A percentile compares a stretch with the other conserved stretches of the same genome.
phyloP scores from a whole-genome alignment of 2,888 invertebrate species.

The Noctua janthina region DNA sequence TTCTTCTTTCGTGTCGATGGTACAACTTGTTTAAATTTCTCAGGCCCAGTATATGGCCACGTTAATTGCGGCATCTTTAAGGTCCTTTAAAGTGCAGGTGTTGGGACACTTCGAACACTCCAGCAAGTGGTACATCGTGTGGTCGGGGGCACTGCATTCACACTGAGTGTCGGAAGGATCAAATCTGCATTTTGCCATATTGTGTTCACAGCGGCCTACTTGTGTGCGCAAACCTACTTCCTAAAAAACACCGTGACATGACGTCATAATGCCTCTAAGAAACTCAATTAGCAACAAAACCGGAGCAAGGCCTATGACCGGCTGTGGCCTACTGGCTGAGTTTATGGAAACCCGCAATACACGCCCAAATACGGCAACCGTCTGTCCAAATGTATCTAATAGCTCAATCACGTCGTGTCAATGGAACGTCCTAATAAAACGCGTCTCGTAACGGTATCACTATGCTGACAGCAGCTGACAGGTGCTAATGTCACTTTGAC shows the following conservation, averaged over 20 bases:
- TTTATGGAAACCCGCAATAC: constrained; percentile 29
- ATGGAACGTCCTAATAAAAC: neutral
- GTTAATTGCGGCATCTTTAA: no score
- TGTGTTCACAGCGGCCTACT: no score
- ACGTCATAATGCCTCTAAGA: constrained; percentile 16
- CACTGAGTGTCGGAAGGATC: no score
- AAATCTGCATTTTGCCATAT: no score
- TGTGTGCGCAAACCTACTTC: neutral
- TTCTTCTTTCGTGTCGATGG: no score
- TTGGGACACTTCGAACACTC: no score
- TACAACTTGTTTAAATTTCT: no score
- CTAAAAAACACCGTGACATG: constrained; percentile 7
- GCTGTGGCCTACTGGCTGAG: constrained; percentile 45
- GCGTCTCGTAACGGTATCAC: constrained; percentile 36
- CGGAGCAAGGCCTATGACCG: constrained; percentile 49
- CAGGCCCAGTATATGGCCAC: no score
- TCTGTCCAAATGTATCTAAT: constrained; percentile 32
- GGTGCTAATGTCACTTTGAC: constrained; percentile 7
- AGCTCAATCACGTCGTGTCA: constrained; percentile 41
- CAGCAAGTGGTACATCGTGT: no score
- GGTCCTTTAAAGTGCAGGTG: no score
- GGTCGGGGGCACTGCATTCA: no score
- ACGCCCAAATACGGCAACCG: constrained; percentile 35
- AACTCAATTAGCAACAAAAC: constrained; percentile 22
- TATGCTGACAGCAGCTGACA: neutral